Percentiles rank a stretch among this genome's conserved stretches.
These are phyloP conservation scores for Entelurus aequoreus DNA, from an alignment of 2,113 vertebrate genomes.

Conservation along the genomic window DNA sequence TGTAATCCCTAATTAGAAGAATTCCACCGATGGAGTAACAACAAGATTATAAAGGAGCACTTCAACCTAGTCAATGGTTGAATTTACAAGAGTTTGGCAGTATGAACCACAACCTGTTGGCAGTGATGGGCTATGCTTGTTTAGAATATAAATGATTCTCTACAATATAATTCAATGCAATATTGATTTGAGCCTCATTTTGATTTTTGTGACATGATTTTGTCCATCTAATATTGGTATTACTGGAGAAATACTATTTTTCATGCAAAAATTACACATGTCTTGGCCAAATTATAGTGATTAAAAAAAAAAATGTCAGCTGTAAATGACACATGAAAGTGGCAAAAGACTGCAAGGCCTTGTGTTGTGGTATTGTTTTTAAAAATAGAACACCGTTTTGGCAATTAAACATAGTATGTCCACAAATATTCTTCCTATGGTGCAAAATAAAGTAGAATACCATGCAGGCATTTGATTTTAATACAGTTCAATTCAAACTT, in stretches of 20 bases:
- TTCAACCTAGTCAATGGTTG: conserved; percentile 24
- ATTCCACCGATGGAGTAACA: conserved; percentile 43
- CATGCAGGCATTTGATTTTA: too few species aligned
- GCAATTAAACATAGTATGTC: neutral
- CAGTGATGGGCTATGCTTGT: conserved; percentile 40
- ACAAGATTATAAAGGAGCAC: conserved; percentile 57
- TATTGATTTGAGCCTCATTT: conserved; percentile 6
- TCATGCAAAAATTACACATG: too few species aligned
- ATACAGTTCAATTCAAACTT: too few species aligned
- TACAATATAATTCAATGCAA: too few species aligned
- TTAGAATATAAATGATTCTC: conserved; percentile 1
- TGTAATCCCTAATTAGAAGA: conserved; percentile 56
- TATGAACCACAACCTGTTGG: conserved; percentile 36
- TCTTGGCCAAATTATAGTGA: neutral
- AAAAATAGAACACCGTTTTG: too few species aligned
- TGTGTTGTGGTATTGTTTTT: too few species aligned
- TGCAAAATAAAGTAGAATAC: too few species aligned
- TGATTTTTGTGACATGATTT: neutral
- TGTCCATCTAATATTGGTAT: too few species aligned
- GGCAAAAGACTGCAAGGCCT: neutral
- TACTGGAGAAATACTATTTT: too few species aligned
- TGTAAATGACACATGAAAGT: neutral
- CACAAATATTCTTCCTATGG: too few species aligned
- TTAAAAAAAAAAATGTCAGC: neutral
- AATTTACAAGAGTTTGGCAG: conserved; percentile 35